Evolutionary conservation across 2,113 vertebrate genomes (phyloP).

Genomic region (Nesospiza acunhae): DNA sequence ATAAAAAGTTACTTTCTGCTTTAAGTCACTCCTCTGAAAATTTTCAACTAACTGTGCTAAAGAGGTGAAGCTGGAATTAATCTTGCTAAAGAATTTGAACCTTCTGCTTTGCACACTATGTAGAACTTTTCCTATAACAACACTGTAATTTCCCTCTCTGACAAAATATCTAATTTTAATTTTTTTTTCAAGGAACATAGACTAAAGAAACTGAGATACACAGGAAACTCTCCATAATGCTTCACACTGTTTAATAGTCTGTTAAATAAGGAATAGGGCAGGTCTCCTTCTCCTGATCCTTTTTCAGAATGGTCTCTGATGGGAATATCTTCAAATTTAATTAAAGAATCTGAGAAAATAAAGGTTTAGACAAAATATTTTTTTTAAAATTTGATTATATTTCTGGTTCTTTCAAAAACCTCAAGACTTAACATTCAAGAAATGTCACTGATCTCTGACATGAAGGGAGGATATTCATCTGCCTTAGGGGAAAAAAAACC

Average conservation of each 20-base stretch:
- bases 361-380: background rate
- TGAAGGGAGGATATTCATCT: background rate
- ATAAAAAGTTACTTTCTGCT: background rate
- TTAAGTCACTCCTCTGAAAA: background rate
- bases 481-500: background rate
- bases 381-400: background rate
- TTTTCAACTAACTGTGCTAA: background rate
- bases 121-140: background rate
- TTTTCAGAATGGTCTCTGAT: background rate
- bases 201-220: background rate
- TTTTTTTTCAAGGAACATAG: background rate
- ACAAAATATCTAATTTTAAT: background rate
- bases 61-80: background rate
- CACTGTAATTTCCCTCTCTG: background rate
- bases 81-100: background rate
- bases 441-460: background rate
- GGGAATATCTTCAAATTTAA: background rate
- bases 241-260: background rate
- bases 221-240: background rate
- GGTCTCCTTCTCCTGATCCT: background rate
- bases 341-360: background rate
- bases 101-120: background rate
- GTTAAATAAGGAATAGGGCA: background rate
- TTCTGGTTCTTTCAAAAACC: background rate
- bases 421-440: background rate